Evolutionary conservation across 2,797 vertebrate species (phyloP).

Genomic region (Xenentodon cancila): DNA sequence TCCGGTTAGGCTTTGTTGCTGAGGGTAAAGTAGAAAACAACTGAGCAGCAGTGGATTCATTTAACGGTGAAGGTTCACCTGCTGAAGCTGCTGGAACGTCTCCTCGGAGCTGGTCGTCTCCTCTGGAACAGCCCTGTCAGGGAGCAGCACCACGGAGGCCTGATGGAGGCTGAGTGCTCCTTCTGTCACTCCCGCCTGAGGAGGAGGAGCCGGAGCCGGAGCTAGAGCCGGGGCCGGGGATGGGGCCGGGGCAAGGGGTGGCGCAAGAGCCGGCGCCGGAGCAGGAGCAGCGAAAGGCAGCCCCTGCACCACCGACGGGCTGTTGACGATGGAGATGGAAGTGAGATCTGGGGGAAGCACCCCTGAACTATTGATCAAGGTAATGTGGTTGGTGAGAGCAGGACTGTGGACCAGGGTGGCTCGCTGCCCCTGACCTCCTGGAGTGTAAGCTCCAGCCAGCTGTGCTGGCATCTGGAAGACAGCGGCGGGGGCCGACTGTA

Average conservation of each 20-base stretch:
- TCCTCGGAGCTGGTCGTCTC: conserved; percentile 66
- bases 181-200: conserved; percentile 60
- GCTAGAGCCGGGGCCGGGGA: no score
- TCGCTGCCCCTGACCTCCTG: conserved; percentile 71
- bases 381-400: conserved; percentile 84
- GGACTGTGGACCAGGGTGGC: conserved; percentile 79
- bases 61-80: conserved; percentile 69
- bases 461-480: conserved; percentile 87
- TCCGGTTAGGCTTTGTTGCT: no score
- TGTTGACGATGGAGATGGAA: conserved; percentile 82
- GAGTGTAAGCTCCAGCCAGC: conserved; percentile 75
- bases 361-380: conserved; percentile 83
- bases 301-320: conserved; percentile 77
- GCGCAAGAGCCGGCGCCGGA: conserved; percentile 33
- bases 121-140: conserved; percentile 69
- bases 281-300: conserved; percentile 66
- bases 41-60: no score
- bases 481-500: conserved; percentile 79
- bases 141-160: conserved; percentile 78
- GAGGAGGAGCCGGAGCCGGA: conserved; percentile 52
- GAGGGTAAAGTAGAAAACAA: no score
- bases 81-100: conserved; percentile 70
- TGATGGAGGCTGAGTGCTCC: conserved; percentile 75
- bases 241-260: no score
- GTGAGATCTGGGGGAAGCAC: conserved; percentile 78